Percentiles rank a stretch among this genome's conserved stretches.
These are phyloP conservation scores for Corythornis cristatus DNA, from an alignment of 2,113 vertebrate species.

Conservation along the genomic window DNA sequence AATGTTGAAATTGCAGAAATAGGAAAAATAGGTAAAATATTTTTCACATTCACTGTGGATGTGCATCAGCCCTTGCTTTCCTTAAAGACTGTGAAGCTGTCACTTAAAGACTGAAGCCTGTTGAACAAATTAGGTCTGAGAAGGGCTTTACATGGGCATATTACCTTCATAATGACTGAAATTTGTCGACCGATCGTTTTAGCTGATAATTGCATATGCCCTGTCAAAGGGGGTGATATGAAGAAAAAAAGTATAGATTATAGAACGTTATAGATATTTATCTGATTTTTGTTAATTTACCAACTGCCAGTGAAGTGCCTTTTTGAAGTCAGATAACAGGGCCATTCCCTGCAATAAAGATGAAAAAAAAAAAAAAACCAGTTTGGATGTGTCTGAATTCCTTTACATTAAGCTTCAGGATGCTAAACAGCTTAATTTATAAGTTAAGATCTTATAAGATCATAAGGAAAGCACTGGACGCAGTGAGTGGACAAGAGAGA, in stretches of 20 bases:
- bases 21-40: background rate
- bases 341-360: background rate
- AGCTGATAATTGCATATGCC: background rate
- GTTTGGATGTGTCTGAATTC: background rate
- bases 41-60: background rate
- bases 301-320: background rate
- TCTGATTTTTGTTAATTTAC: background rate
- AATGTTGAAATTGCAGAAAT: background rate
- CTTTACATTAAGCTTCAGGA: background rate
- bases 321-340: background rate
- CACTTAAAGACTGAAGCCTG: background rate
- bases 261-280: background rate
- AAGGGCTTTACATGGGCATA: background rate
- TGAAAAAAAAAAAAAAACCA: background rate
- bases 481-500: background rate
- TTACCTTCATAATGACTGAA: background rate
- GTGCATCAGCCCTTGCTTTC: background rate
- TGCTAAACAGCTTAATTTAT: background rate
- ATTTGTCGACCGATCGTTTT: background rate
- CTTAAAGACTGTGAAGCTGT: background rate
- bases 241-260: background rate
- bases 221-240: background rate
- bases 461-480: background rate
- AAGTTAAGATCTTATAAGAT: background rate
- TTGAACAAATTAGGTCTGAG: background rate